These are phyloP conservation scores for Ypsolopha scabrella DNA, from an alignment of 2,888 invertebrate genomes.

Conservation along the genomic window DNA sequence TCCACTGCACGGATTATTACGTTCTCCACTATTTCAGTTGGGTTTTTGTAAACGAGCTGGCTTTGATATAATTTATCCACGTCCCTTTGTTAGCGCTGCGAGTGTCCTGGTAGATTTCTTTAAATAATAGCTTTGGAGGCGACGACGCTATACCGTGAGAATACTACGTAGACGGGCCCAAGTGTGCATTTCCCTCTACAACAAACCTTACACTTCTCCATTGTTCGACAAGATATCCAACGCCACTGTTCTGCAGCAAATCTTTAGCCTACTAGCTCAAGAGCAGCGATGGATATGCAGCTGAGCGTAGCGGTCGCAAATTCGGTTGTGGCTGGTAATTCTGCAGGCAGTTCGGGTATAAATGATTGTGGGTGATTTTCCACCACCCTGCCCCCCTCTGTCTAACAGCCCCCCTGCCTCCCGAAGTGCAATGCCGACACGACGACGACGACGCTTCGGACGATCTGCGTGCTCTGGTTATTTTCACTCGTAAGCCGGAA, in stretches of 20 bases:
- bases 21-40: not conserved
- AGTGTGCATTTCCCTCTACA: constrained; percentile 26
- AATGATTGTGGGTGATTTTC: constrained; percentile 70
- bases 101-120: constrained; percentile 11
- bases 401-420: constrained; percentile 35
- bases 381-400: constrained; percentile 47
- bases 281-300: constrained; percentile 21
- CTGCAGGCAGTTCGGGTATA: constrained; percentile 68
- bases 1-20: not conserved
- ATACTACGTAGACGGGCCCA: constrained; percentile 24
- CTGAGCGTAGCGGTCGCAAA: constrained; percentile 26
- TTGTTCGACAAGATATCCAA: constrained; percentile 10
- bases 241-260: not conserved
- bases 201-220: constrained; percentile 17
- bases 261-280: not conserved
- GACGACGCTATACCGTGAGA: constrained; percentile 23
- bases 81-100: constrained; percentile 5
- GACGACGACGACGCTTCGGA: constrained; percentile 51
- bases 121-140: constrained; percentile 16
- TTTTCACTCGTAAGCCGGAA: constrained; percentile 68
- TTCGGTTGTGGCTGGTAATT: constrained; percentile 64
- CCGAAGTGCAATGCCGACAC: constrained; percentile 61
- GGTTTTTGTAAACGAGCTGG: not conserved
- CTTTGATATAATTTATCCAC: constrained; percentile 7
- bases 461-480: constrained; percentile 70